Base-by-base conservation (phyloP, 2,888 invertebrate species). In the Pedicia rivosa region DNA sequence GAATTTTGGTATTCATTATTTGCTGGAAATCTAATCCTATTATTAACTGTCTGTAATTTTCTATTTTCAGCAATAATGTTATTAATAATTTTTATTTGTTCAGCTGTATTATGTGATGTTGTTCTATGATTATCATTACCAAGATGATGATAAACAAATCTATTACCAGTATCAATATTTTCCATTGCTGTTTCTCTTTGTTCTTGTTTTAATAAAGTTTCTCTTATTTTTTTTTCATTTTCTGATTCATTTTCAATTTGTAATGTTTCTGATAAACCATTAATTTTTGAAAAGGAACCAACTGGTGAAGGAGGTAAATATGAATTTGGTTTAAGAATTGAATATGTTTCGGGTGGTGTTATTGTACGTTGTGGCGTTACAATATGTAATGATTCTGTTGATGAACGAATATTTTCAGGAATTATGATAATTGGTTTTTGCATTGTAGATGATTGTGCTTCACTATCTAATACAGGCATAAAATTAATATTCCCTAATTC, bases 101-200 rank as follows among this genome's bases (percentile, higher is more conserved):
- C 44, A 13, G 16, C 12, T 12, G 25, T 25, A 22, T 42, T 37
- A n/a, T 25, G 10, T 1, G 36, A 14, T 26, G 37, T 29, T 13
- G 32, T 20, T 35, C 14, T 30, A 5, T 32, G 9, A n/a, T 30
- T n/a, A 17, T 24, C 12, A n/a, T 35, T 19, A 6, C 35, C 39
- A 7, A 45, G 35, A 15, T 45, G 43, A 25, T 45, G 43, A 25
- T 45, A 44, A 2, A 44, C 35, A 39, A 44, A 44, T 28, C 43
- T 35, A 35, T 45, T 42, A 13, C 37, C 39, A n/a, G 36, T 37
- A 29, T 43, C 41, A 13, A 38, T 40, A 34, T 14, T 40, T 22
- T 45, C 43, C 2, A 39, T 13, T 2, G 32, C 13, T 8, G 33
- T 31, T 10, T 38, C 40, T 7, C 14, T 17, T 12, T 40, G 39